These are phyloP conservation scores for Willowsia nigromaculata DNA, from an alignment of 2,888 invertebrate genomes.

Conservation along the genomic window DNA sequence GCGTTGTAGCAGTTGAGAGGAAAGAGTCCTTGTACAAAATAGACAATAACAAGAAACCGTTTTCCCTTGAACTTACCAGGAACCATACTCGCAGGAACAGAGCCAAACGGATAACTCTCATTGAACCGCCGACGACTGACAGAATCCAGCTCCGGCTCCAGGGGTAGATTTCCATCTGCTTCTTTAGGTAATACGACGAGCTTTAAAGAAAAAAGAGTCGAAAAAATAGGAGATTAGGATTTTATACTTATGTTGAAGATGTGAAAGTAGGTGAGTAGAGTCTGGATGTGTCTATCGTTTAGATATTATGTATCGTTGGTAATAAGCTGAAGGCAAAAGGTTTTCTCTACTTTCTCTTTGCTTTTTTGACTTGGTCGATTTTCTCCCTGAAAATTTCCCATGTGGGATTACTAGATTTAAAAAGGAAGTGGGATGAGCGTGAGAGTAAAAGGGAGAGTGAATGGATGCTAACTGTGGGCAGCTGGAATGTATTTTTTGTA, in stretches of 20 bases:
- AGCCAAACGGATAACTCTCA: conserved; percentile 75
- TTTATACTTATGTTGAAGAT: not conserved
- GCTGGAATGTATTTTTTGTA: not conserved
- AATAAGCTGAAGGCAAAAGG: not conserved
- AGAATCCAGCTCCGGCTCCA: conserved; percentile 74
- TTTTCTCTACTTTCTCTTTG: not conserved
- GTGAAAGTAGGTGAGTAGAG: not conserved
- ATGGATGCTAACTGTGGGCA: conserved; percentile 13
- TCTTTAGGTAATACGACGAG: conserved; percentile 77
- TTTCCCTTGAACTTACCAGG: conserved; percentile 69
- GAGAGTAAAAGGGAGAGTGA: conserved; percentile 23
- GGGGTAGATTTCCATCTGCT: conserved; percentile 76
- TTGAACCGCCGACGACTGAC: conserved; percentile 77
- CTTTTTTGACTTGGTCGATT: conserved; percentile 21
- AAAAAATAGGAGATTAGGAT: not conserved
- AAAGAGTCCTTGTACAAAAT: not conserved
- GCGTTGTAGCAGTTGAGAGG: not conserved
- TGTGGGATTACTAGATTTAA: conserved; percentile 44
- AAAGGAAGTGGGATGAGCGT: conserved; percentile 5
- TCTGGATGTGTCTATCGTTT: not conserved
- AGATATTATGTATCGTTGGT: not conserved
- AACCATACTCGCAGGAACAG: conserved; percentile 74
- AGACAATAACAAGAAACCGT: not conserved
- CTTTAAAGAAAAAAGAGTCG: conserved; percentile 62
- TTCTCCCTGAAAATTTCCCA: conserved; percentile 8